Evolutionary conservation across 2,888 invertebrate genomes (phyloP).

Genomic region (Sesamia inferens): DNA sequence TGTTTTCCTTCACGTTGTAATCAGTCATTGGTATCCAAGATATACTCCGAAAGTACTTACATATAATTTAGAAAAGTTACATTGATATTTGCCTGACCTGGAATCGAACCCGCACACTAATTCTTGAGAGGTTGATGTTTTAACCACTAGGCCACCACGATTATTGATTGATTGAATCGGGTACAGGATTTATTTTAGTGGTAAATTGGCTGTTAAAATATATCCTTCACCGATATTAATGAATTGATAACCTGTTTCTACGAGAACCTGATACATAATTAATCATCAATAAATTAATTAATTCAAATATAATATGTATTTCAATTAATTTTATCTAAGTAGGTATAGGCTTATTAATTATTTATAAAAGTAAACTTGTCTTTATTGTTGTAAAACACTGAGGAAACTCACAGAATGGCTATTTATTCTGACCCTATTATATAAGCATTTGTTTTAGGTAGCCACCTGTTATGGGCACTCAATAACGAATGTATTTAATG

Average conservation of each 20-base stretch:
- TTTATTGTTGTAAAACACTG: background rate
- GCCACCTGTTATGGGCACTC: conserved; percentile 17
- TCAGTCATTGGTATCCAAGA: too few relatives aligned
- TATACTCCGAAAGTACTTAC: too few relatives aligned
- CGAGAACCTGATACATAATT: background rate
- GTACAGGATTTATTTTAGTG: background rate
- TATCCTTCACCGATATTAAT: background rate
- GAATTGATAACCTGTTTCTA: background rate
- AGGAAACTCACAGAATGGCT: background rate
- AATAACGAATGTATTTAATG: background rate
- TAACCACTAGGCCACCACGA: too few relatives aligned
- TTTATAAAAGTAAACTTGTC: background rate
- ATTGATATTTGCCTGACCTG: too few relatives aligned
- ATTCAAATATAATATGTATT: too few relatives aligned
- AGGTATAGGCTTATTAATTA: too few relatives aligned
- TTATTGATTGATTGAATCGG: background rate
- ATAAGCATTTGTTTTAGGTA: conserved; percentile 7
- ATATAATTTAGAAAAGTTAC: too few relatives aligned
- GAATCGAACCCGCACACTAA: too few relatives aligned
- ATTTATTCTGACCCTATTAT: conserved; percentile 18
- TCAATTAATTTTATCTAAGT: too few relatives aligned
- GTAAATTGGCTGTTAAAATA: background rate
- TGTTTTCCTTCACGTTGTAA: too few relatives aligned
- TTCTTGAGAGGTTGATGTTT: too few relatives aligned
- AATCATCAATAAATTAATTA: background rate